Evolutionary conservation across 2,113 vertebrate genomes (phyloP).

Genomic region (Oryctolagus cuniculus): mOryCun1.1 NC_091439.1:105237501-105238000

Average conservation of each 20-base stretch:
- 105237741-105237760: accelerated
- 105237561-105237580: neutral
- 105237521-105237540: neutral
- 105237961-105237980: neutral
- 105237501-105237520: neutral
- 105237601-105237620: neutral
- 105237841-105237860: neutral
- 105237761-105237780: neutral
- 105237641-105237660: neutral
- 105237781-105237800: neutral
- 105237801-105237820: neutral
- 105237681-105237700: neutral
- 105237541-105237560: neutral
- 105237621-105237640: neutral
- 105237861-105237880: neutral
- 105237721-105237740: neutral
- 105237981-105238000: neutral
- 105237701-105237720: neutral
- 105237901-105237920: neutral
- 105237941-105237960: neutral
- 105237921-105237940: neutral
- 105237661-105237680: neutral
- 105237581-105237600: neutral
- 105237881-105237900: neutral
- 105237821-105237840: neutral